These are phyloP conservation scores for Tipula unca DNA, from an alignment of 2,888 invertebrate genomes.

Conservation along the genomic window DNA sequence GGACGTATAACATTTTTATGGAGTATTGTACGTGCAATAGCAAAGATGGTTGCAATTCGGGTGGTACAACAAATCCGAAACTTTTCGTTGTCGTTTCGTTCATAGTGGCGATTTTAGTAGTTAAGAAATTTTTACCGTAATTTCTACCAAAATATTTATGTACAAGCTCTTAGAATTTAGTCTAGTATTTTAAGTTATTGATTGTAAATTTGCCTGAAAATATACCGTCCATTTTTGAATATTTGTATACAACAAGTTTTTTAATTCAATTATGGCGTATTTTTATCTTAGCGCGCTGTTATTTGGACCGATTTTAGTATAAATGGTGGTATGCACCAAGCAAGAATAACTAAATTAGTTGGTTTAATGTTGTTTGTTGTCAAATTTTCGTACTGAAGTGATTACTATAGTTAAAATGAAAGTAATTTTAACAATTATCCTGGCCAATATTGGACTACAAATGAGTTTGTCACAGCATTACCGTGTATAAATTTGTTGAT, in stretches of 20 bases:
- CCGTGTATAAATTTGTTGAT: too few species aligned
- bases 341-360: too few species aligned
- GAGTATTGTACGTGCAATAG: constrained; percentile 90
- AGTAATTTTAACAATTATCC: too few species aligned
- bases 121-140: neutral
- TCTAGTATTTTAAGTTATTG: neutral
- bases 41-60: constrained; percentile 83
- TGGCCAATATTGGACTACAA: too few species aligned
- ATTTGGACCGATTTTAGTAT: too few species aligned
- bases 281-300: neutral
- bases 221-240: constrained; percentile 14
- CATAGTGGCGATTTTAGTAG: neutral
- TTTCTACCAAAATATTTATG: neutral
- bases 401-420: too few species aligned
- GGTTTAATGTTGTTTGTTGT: too few species aligned
- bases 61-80: constrained; percentile 41
- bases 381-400: too few species aligned
- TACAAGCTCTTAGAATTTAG: neutral
- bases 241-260: neutral
- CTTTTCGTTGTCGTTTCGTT: constrained; percentile 28
- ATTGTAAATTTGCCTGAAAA: neutral
- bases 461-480: too few species aligned
- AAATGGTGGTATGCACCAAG: too few species aligned
- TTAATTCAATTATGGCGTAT: neutral
- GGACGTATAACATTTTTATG: constrained; percentile 87